Percentiles rank a stretch among this genome's conserved stretches.
Evolutionary conservation across 2,113 vertebrate species (phyloP).

Genomic region (Peromyscus leucopus): DNA sequence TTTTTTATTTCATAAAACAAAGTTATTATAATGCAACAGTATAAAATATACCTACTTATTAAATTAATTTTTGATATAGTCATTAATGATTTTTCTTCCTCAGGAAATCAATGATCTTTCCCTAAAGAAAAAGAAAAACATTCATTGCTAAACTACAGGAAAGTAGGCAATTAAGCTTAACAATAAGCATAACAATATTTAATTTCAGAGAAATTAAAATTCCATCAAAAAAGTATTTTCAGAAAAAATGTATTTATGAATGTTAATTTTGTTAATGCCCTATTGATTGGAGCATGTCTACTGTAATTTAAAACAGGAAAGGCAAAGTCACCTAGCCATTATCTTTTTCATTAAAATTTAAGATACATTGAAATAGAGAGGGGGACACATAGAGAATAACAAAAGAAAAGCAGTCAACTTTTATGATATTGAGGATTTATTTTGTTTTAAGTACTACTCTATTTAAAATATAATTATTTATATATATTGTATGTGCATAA

Average conservation of each 20-base stretch:
- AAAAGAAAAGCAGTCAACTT: neutral
- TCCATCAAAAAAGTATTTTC: neutral
- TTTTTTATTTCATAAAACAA: neutral
- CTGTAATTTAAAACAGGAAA: neutral
- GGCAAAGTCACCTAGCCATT: neutral
- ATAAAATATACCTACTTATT: neutral
- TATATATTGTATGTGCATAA: neutral
- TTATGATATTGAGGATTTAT: neutral
- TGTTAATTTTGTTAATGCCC: conserved; percentile 33
- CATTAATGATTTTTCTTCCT: neutral
- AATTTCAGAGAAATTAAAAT: neutral
- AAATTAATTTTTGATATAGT: neutral
- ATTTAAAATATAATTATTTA: neutral
- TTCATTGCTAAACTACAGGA: conserved; percentile 22
- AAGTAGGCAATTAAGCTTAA: conserved; percentile 13
- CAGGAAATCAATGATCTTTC: conserved; percentile 20
- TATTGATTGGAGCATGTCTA: conserved; percentile 19
- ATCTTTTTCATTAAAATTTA: neutral
- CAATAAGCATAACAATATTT: conserved; percentile 1
- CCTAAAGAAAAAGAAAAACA: neutral
- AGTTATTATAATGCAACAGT: neutral
- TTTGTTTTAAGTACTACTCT: neutral
- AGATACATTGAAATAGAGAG: neutral
- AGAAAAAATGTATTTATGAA: neutral
- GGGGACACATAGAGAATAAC: neutral